Conservation (phyloP, 2,888 invertebrate genomes). For the Tenthredo scrophulariae region DNA sequence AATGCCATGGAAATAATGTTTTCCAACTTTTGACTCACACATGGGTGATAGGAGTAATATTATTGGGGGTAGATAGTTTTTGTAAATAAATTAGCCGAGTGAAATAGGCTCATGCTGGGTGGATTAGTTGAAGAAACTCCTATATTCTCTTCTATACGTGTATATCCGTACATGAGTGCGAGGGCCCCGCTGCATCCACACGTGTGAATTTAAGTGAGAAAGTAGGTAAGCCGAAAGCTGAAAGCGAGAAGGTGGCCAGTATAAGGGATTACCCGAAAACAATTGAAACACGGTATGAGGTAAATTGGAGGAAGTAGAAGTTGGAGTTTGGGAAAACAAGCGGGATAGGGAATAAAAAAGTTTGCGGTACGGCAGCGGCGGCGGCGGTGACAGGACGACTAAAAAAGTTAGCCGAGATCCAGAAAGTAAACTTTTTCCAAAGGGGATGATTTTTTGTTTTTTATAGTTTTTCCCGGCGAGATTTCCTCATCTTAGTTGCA, state of each 20-base stretch:
- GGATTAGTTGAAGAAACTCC: neutral
- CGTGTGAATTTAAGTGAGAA: slow-evolving; percentile 1
- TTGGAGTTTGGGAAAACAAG: slow-evolving; percentile 24
- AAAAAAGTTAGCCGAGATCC: slow-evolving; percentile 32
- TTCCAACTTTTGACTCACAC: neutral
- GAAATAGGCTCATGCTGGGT: neutral
- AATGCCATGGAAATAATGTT: neutral
- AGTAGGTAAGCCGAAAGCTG: neutral
- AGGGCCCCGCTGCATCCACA: neutral
- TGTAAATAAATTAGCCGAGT: no score
- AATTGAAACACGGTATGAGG: slow-evolving; percentile 30
- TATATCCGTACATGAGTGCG: neutral
- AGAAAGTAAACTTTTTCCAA: slow-evolving; percentile 21
- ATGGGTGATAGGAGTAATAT: neutral
- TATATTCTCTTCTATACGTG: neutral
- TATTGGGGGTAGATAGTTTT: no score
- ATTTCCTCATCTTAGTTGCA: slow-evolving; percentile 17
- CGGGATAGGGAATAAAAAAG: neutral
- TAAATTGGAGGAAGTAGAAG: slow-evolving; percentile 30
- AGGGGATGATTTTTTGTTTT: neutral
- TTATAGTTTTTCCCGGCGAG: neutral
- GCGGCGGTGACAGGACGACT: neutral
- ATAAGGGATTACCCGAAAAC: slow-evolving; percentile 22
- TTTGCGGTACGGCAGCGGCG: neutral
- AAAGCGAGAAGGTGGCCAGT: neutral